Base-by-base conservation (phyloP, 2,797 vertebrate species). In the Micrastur ruficollis region DNA sequence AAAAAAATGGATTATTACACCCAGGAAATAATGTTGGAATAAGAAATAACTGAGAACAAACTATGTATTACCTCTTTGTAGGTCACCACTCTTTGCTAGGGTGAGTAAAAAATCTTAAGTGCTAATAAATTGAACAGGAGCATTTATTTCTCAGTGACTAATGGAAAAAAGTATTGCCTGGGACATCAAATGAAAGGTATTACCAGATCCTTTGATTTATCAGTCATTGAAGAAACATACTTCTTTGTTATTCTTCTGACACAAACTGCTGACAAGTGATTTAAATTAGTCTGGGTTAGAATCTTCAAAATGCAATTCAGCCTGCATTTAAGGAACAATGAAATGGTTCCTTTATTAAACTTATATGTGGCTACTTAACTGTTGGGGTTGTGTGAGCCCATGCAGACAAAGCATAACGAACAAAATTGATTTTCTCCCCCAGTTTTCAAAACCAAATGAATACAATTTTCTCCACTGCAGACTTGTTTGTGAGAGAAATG, bases 201-300 rank as follows among this genome's bases (percentile, higher is more conserved):
- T 84, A 88, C 44, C 21, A 89, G 32, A 79, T 80, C 17, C 32
- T 86, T 75, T 70, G 68, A 81, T 78, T 81, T 75, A 66, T 88
- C 84, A 95, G 81, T 96, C 75, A 78, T 23, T 91, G 82, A 89
- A 88, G 90, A 92, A 93, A 74, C 44, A 65, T 23, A 26, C 31
- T 65, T 74, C 38, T 89, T 94, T 94, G 44, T 63, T 90, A 42
- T 75, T 96, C 73, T 82, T 94, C 91, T 86, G 71, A 89, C 1
- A 8, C 11, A 81, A 94, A 68, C 55, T 49, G 42, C 59, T 68
- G 46, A 90, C 53, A 59, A 80, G 46, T 83, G 27, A 65, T 96
- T 86, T 88, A 86, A 82, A 90, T 88, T 66, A 89, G 31, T 59
- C 32, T 88, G 84, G 34, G 26, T 59, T 91, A 74, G 63, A 93